These are phyloP conservation scores for Loripinus fragilis DNA, from an alignment of 2,888 invertebrate species.

Conservation along the genomic window DNA sequence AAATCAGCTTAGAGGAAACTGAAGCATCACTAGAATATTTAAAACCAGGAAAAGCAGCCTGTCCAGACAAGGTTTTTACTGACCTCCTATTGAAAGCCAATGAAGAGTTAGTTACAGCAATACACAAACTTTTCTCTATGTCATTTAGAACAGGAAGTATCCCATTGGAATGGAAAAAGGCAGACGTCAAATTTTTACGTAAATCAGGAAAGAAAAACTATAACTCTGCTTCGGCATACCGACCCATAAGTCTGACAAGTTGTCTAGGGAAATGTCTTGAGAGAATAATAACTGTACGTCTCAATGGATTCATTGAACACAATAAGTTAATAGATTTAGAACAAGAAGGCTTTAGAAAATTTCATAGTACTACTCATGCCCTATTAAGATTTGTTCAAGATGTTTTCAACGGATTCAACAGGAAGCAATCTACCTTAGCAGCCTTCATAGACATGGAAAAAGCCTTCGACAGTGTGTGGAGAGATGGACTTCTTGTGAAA, in stretches of 20 bases:
- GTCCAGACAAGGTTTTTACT: constrained; percentile 5
- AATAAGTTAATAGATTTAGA: too few relatives aligned
- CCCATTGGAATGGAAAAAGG: constrained; percentile 25
- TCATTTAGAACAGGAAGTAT: constrained; percentile 14
- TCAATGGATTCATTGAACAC: constrained; percentile 24
- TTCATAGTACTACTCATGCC: constrained; percentile 26
- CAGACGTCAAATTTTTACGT: constrained; percentile 26
- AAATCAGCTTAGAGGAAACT: too few relatives aligned
- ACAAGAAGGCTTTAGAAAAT: too few relatives aligned
- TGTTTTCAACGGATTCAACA: constrained; percentile 27
- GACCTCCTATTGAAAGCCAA: too few relatives aligned
- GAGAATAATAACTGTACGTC: constrained; percentile 20
- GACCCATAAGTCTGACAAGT: constrained; percentile 37
- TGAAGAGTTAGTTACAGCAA: too few relatives aligned
- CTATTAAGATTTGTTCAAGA: constrained; percentile 24
- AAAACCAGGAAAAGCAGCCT: constrained; percentile 10
- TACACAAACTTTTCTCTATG: constrained; percentile 1
- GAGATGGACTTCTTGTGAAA: too few relatives aligned
- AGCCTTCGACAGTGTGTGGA: too few relatives aligned
- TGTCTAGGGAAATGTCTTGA: constrained; percentile 30
- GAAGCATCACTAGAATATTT: neutral
- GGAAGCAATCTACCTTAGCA: too few relatives aligned
- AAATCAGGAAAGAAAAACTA: constrained; percentile 36
- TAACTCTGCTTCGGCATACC: too few relatives aligned
- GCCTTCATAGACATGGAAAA: too few relatives aligned